Conservation (phyloP, 1,140 invertebrate genomes). For the Drosophila kikkawai region DNA sequence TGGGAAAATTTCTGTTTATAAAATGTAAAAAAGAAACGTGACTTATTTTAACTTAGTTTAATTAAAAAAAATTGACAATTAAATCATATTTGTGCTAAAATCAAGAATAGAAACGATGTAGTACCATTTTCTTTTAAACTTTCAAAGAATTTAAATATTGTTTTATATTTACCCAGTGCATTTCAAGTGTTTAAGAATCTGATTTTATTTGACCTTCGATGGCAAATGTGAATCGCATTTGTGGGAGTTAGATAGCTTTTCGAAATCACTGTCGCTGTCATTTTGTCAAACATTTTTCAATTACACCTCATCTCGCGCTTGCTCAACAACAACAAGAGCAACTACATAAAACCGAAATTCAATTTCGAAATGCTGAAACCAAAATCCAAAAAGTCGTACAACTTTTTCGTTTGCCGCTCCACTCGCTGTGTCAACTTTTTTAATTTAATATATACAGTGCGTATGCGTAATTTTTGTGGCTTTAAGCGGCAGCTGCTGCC, state of each 20-base stretch:
- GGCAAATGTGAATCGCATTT: slow-evolving; percentile 37
- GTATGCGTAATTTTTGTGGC: slow-evolving; percentile 75
- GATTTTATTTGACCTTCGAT: slow-evolving; percentile 20
- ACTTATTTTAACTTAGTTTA: too few relatives aligned
- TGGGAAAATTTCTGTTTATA: not conserved
- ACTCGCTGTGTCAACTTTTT: slow-evolving; percentile 64
- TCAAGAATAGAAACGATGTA: not conserved
- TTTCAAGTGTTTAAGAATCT: not conserved
- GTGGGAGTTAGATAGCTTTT: slow-evolving; percentile 5
- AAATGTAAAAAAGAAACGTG: not conserved
- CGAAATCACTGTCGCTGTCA: slow-evolving; percentile 37
- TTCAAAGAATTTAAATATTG: not conserved
- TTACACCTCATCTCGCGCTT: slow-evolving; percentile 34
- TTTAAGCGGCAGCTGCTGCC: slow-evolving; percentile 56
- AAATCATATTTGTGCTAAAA: not conserved
- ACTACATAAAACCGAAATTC: slow-evolving; percentile 42
- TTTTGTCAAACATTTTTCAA: slow-evolving; percentile 51
- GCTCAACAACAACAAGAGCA: not conserved
- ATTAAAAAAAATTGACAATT: not conserved
- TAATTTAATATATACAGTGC: slow-evolving; percentile 74
- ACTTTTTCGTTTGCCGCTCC: slow-evolving; percentile 43
- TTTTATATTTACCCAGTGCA: not conserved
- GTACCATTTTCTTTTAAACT: too few relatives aligned
- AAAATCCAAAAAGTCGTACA: slow-evolving; percentile 52
- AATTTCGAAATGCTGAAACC: slow-evolving; percentile 54